Evolutionary conservation across 2,113 vertebrate species (phyloP), one percentile per base, ranked within the genome.

Genomic region (Oenanthe melanoleuca): DNA sequence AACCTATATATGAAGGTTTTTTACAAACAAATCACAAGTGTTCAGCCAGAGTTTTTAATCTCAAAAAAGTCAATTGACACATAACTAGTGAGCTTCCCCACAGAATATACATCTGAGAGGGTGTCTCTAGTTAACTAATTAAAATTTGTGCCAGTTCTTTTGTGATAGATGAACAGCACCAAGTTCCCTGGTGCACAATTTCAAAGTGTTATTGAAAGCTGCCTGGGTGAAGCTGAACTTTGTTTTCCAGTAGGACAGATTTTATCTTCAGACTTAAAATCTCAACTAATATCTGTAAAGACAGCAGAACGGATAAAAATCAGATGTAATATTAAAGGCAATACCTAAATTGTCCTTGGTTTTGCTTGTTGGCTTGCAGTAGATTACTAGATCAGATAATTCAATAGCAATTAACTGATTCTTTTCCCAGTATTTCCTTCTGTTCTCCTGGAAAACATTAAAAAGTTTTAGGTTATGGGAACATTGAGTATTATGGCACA

Each of bases 361-460:
- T 97, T 99, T 99, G 98, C 99, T 99, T 82, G 98, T 98, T 6
- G 99, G 99, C 82, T 98, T 99, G 97, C 99, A 99, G 96, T 99
- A 99, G 50, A 99, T 98, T 28, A 99, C 99, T 93, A 99, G 88
- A 94, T 99, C 99, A 0, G 99, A 99, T 96, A 99, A 98, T 96
- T 99, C 99, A 60, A 98, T 99, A 92, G 99, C 99, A 74, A 99
- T 99, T 44, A 98, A 98, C 20, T 98, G 98, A 89, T 98, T 99
- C 97, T 97, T 99, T 97, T 99, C 99, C 97, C 98, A 98, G 91
- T 99, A 98, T 66, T 94, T 98, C 95, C 98, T 98, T 95, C 98
- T 97, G 89, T 91, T 98, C 92, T 98, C 98, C 99, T 99, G 94
- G 70, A 59, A 88, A 92, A 81, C 1, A 2, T 73, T 87, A 81